Conservation (phyloP, 1,140 invertebrate genomes). For the Hirudo medicinalis region DNA sequence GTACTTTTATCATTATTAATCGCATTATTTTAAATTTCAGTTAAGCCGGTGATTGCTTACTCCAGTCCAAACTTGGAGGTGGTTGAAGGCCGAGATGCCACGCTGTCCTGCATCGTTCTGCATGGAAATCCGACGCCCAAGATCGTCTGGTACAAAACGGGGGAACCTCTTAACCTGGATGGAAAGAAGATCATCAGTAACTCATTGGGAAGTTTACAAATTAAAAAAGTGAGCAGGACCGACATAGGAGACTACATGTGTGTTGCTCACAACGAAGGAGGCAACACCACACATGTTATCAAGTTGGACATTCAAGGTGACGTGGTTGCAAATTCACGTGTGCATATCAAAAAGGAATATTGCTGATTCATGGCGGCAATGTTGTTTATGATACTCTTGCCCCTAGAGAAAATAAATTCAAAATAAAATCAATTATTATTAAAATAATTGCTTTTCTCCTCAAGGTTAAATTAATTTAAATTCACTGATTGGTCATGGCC, state of each 20-base stretch:
- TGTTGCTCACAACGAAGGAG: conserved; percentile 41
- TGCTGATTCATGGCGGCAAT: not conserved
- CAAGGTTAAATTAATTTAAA: too few species aligned
- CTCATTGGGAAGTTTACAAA: conserved; percentile 27
- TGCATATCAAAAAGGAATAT: not conserved
- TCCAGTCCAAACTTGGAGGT: conserved; percentile 33
- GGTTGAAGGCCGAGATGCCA: conserved; percentile 29
- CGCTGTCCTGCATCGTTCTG: conserved; percentile 39
- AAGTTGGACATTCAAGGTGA: conserved; percentile 41
- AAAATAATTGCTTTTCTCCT: too few species aligned
- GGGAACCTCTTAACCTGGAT: conserved; percentile 25
- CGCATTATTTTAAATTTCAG: conserved; percentile 26
- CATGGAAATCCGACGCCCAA: conserved; percentile 41
- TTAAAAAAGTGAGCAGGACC: conserved; percentile 29
- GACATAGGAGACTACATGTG: conserved; percentile 43
- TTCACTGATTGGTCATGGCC: too few species aligned
- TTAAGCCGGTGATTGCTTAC: conserved; percentile 35
- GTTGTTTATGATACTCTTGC: too few species aligned
- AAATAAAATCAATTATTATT: too few species aligned
- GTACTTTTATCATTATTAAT: too few species aligned
- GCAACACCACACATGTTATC: conserved; percentile 39
- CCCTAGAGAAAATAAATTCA: too few species aligned
- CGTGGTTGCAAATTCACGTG: conserved; percentile 11
- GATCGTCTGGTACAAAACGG: conserved; percentile 40
- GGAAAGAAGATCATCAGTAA: conserved; percentile 22